Percentiles rank a stretch among this genome's conserved stretches.
These are phyloP conservation scores for Spodoptera litura DNA, from an alignment of 1,140 invertebrate genomes.

Conservation along the genomic window DNA sequence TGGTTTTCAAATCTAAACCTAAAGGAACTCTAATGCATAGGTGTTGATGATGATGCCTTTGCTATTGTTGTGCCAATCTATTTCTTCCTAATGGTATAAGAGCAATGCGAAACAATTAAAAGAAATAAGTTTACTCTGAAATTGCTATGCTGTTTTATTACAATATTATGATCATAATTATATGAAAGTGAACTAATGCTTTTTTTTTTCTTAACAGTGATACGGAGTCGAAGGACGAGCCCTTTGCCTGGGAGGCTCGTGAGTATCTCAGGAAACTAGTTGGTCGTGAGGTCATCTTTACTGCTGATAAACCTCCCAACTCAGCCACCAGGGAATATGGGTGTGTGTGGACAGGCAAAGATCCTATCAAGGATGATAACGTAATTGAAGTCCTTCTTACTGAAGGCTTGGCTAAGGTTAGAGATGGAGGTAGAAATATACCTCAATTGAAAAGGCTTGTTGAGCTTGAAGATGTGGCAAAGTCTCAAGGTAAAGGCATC, in stretches of 20 bases:
- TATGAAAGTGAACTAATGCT: not conserved
- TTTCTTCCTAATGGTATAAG: too few species aligned
- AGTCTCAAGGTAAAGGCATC: slow-evolving; percentile 94
- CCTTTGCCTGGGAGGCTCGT: slow-evolving; percentile 98
- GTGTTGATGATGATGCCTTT: not conserved
- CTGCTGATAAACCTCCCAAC: slow-evolving; percentile 90
- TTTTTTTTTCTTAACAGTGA: slow-evolving; percentile 79
- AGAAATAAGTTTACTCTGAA: too few species aligned
- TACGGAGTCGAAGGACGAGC: slow-evolving; percentile 93
- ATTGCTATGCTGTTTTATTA: slow-evolving; percentile 1
- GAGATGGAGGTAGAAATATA: slow-evolving; percentile 89
- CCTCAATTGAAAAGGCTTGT: slow-evolving; percentile 89
- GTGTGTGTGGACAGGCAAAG: slow-evolving; percentile 94
- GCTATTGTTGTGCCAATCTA: not conserved
- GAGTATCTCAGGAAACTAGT: slow-evolving; percentile 97
- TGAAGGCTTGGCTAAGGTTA: slow-evolving; percentile 95
- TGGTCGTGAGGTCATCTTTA: slow-evolving; percentile 95
- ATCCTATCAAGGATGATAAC: slow-evolving; percentile 92
- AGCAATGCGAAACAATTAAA: too few species aligned
- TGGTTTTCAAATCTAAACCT: too few species aligned
- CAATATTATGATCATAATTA: not conserved
- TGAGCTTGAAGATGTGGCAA: slow-evolving; percentile 97
- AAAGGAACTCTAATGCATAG: too few species aligned
- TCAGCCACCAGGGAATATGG: slow-evolving; percentile 94
- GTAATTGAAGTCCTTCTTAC: slow-evolving; percentile 94